Evolutionary conservation across 2,888 invertebrate genomes (phyloP).

Genomic region (Caenorhabditis japonica): DNA sequence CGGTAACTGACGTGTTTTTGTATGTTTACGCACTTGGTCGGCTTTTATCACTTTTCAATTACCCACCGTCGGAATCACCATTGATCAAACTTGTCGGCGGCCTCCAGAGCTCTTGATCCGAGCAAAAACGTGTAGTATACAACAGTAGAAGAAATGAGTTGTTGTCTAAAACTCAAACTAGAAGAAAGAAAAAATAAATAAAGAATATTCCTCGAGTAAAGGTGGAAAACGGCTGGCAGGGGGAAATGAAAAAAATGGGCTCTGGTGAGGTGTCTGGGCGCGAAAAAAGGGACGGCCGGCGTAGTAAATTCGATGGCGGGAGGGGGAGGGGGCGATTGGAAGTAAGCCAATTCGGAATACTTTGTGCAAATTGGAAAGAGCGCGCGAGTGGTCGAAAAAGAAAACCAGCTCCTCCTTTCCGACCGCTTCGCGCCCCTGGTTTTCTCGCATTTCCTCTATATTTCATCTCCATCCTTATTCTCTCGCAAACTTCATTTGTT

Average conservation of each 20-base stretch:
- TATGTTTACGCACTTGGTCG: conserved; percentile 16
- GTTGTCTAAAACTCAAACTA: too few species aligned
- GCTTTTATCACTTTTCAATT: conserved; percentile 41
- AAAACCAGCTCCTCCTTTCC: conserved; percentile 52
- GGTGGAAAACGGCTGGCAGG: too few species aligned
- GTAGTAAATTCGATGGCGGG: conserved; percentile 2
- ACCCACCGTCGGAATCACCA: conserved; percentile 69
- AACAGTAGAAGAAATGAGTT: too few species aligned
- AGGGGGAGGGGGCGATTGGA: conserved; percentile 41
- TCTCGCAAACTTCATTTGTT: conserved; percentile 47
- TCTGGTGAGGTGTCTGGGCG: too few species aligned
- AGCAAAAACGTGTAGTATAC: too few species aligned
- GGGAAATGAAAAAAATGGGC: too few species aligned
- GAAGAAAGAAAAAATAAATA: too few species aligned
- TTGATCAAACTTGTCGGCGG: conserved; percentile 30
- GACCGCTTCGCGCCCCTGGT: too few species aligned
- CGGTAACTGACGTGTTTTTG: conserved; percentile 20
- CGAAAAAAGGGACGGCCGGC: background rate
- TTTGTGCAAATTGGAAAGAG: conserved; percentile 49
- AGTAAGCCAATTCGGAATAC: conserved; percentile 52
- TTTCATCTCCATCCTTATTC: conserved; percentile 16
- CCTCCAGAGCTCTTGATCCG: too few species aligned
- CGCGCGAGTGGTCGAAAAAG: conserved; percentile 4
- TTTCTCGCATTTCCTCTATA: conserved; percentile 10
- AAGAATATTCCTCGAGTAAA: too few species aligned